Evolutionary conservation across 92 coral and sea anemone species (phyloP).

Genomic region (Metridium senile): DNA sequence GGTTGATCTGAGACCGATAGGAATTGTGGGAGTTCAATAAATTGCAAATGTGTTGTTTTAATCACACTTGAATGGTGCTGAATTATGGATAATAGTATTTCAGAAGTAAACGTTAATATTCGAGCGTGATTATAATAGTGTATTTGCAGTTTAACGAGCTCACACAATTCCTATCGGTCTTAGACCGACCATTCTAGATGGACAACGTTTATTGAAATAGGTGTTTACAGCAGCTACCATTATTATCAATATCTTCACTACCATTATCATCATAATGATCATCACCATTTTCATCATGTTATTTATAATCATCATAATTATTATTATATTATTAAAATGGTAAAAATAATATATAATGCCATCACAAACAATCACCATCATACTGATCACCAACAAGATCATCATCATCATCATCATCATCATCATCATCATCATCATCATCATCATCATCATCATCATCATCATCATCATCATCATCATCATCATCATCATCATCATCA

Average conservation of each 20-base stretch:
- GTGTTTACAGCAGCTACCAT: too few relatives aligned
- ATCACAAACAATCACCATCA: background rate
- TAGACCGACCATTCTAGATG: too few relatives aligned
- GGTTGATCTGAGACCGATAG: too few relatives aligned
- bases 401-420: background rate
- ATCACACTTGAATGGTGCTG: too few relatives aligned
- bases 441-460: background rate
- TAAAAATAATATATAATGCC: background rate
- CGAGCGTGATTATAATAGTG: too few relatives aligned
- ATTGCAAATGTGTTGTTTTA: too few relatives aligned
- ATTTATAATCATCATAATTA: background rate
- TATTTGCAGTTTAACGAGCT: too few relatives aligned
- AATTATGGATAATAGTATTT: too few relatives aligned
- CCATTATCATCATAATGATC: background rate
- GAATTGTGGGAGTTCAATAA: too few relatives aligned
- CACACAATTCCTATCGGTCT: too few relatives aligned
- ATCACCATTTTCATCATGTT: background rate
- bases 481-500: background rate
- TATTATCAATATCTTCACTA: background rate
- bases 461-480: background rate
- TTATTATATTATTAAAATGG: background rate
- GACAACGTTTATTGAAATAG: too few relatives aligned
- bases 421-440: background rate
- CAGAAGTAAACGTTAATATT: too few relatives aligned
- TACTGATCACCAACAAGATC: background rate